Percentiles rank a stretch among this genome's conserved stretches.
These are phyloP conservation scores for Aurelia aurita complex sp. Pacific DNA, from an alignment of 30 jellyfish, hydroid and myxozoan genomes.

Conservation along the genomic window DNA sequence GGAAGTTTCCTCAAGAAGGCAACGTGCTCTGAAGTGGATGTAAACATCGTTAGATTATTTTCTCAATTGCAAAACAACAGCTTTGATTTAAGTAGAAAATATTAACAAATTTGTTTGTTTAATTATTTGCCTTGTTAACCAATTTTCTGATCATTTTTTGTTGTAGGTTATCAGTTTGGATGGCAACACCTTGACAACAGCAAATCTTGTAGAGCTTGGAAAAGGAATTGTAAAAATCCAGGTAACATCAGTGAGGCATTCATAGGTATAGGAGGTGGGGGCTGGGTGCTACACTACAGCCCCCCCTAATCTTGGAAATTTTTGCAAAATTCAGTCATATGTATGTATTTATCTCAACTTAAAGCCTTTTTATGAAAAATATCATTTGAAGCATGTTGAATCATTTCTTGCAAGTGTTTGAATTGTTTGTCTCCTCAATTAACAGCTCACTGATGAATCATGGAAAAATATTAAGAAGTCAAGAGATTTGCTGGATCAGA, in stretches of 20 bases:
- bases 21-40: no score
- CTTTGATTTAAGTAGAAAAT: neutral
- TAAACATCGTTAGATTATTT: no score
- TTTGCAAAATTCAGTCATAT: no score
- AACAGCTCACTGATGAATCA: constrained; percentile 68
- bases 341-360: no score
- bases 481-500: constrained; percentile 72
- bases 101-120: neutral
- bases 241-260: constrained; percentile 18
- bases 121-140: neutral
- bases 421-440: neutral
- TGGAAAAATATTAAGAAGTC: constrained; percentile 66
- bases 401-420: neutral
- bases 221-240: constrained; percentile 57
- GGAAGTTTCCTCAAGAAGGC: no score
- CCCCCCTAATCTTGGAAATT: no score
- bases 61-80: neutral
- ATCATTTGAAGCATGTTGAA: no score
- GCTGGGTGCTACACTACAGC: no score
- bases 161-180: constrained; percentile 53
- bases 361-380: no score
- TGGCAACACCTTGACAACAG: constrained; percentile 76
- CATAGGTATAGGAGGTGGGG: no score
- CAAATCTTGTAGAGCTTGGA: constrained; percentile 71
- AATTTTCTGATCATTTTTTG: neutral